A percentile compares a stretch with the other conserved stretches of the same genome.
Evolutionary conservation across 2,888 invertebrate species (phyloP).

Genomic region (Trisateles emortualis): DNA sequence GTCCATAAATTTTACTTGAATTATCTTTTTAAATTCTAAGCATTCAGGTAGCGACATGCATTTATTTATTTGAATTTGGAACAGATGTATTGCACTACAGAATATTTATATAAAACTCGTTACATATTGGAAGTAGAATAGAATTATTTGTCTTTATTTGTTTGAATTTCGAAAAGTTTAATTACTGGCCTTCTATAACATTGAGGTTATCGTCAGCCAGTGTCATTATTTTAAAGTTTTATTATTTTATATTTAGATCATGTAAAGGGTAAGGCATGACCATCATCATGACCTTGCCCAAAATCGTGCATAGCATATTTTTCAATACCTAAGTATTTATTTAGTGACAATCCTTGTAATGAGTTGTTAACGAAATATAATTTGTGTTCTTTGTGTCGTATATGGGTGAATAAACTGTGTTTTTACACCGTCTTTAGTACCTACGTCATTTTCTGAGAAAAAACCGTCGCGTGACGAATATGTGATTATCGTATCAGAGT

Average conservation of each 20-base stretch:
- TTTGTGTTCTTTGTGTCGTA: neutral
- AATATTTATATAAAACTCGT: too few species aligned
- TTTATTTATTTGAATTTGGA: too few species aligned
- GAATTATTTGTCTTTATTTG: neutral
- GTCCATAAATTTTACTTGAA: neutral
- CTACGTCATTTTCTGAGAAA: slow-evolving; percentile 20
- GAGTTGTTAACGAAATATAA: neutral
- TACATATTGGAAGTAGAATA: too few species aligned
- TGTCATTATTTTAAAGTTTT: neutral
- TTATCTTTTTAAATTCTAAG: too few species aligned
- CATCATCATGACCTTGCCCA: neutral
- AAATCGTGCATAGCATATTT: neutral
- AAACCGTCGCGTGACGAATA: slow-evolving; percentile 7
- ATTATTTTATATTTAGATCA: neutral
- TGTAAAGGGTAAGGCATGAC: neutral
- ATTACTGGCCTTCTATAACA: neutral
- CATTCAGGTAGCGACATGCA: too few species aligned
- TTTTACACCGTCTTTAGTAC: slow-evolving; percentile 5
- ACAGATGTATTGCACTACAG: too few species aligned
- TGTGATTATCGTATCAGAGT: neutral
- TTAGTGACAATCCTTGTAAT: slow-evolving; percentile 1
- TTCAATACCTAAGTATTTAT: neutral
- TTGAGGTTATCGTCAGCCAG: neutral
- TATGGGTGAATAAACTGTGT: slow-evolving; percentile 27
- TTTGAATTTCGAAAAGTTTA: neutral